A percentile compares a stretch with the other conserved stretches of the same genome.
Conservation (phyloP, 2,888 invertebrate species). For the Cosmopolites sordidus region DNA sequence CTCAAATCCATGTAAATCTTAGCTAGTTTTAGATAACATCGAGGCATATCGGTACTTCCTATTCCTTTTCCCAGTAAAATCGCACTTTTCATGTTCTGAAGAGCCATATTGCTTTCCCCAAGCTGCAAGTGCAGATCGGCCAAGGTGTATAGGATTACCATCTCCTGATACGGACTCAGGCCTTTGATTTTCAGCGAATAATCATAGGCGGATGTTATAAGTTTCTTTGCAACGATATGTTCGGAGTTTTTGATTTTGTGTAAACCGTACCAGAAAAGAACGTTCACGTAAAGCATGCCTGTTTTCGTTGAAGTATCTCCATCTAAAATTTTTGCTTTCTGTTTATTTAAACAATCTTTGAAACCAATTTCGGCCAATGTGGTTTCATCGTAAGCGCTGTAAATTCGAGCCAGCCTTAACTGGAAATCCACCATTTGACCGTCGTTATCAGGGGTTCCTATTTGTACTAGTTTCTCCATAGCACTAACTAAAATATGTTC, state of each 20-base stretch:
- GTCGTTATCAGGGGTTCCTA: constrained; percentile 42
- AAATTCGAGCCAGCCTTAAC: constrained; percentile 47
- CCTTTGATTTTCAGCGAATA: constrained; percentile 46
- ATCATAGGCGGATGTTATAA: constrained; percentile 45
- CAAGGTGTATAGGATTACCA: constrained; percentile 49
- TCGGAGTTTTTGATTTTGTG: constrained; percentile 43
- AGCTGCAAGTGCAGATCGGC: constrained; percentile 44
- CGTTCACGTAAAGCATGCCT: constrained; percentile 47
- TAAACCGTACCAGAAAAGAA: constrained; percentile 50
- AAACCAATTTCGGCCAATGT: constrained; percentile 49
- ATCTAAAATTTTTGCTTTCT: constrained; percentile 43
- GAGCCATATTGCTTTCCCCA: constrained; percentile 45
- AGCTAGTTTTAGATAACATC: constrained; percentile 47
- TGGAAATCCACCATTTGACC: constrained; percentile 48
- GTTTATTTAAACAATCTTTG: constrained; percentile 44
- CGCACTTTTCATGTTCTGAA: constrained; percentile 47
- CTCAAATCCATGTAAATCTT: constrained; percentile 45
- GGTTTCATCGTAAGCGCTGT: constrained; percentile 42
- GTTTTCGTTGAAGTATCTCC: constrained; percentile 46
- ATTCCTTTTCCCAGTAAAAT: constrained; percentile 47
- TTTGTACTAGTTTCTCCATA: constrained; percentile 46
- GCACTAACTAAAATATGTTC: constrained; percentile 43
- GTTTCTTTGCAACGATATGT: constrained; percentile 42
- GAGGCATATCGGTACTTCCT: constrained; percentile 49
- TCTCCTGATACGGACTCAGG: constrained; percentile 47